Evolutionary conservation across 2,888 invertebrate species (phyloP).

Genomic region (Drosophila anomalata): DNA sequence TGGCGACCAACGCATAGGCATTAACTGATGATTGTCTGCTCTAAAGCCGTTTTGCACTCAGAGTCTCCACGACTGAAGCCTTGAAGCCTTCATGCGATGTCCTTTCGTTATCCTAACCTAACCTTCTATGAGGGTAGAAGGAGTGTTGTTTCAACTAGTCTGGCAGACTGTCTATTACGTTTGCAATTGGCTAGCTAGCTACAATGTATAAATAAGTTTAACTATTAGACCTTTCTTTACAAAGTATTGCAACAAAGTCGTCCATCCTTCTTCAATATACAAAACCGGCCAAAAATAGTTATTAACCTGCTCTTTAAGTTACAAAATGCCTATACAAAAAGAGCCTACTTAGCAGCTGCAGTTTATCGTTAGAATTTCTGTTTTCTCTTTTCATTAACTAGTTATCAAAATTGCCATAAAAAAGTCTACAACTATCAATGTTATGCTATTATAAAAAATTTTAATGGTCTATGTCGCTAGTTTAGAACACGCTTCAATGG

Average conservation of each 20-base stretch:
- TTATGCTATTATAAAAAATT: conserved; percentile 15
- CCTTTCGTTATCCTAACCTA: conserved; percentile 20
- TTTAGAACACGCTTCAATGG: conserved; percentile 32
- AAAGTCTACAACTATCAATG: conserved; percentile 62
- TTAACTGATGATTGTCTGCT: conserved; percentile 69
- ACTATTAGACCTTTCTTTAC: conserved; percentile 74
- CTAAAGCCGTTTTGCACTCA: conserved; percentile 56
- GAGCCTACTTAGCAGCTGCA: conserved; percentile 50
- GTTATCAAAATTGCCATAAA: conserved; percentile 69
- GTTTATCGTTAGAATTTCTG: conserved; percentile 69
- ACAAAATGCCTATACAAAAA: conserved; percentile 63
- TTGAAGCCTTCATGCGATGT: conserved; percentile 34
- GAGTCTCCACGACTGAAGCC: conserved; percentile 46
- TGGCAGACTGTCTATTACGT: conserved; percentile 22
- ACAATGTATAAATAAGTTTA: conserved; percentile 63
- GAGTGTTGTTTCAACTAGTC: conserved; percentile 25
- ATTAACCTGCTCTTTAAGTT: conserved; percentile 65
- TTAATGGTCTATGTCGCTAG: conserved; percentile 37
- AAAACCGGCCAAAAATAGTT: conserved; percentile 74
- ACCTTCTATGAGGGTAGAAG: not conserved
- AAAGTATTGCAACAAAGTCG: conserved; percentile 72
- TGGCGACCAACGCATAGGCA: conserved; percentile 24
- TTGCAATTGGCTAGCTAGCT: conserved; percentile 74
- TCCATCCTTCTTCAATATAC: conserved; percentile 48
- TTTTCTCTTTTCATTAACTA: conserved; percentile 21